Conservation (phyloP, 2,888 invertebrate genomes). For the Pristionchus mayeri region DNA sequence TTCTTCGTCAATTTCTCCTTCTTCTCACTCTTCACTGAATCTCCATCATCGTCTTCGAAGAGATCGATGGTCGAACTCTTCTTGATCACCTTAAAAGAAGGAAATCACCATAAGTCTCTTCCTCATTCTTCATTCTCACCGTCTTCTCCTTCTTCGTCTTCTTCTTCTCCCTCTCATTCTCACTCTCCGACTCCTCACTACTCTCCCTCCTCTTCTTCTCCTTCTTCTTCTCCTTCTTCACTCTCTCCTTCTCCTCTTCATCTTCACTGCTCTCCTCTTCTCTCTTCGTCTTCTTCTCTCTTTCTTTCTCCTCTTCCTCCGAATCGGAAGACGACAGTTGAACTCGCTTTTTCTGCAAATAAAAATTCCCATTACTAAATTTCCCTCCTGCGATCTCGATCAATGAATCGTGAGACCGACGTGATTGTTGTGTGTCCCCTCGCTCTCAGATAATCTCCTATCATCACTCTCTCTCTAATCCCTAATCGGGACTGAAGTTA, state of each 20-base stretch:
- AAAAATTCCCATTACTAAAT: not conserved
- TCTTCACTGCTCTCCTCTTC: slow-evolving; percentile 36
- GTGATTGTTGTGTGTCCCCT: not conserved
- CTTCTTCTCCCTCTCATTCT: slow-evolving; percentile 10
- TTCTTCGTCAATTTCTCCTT: slow-evolving; percentile 22
- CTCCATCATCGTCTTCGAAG: not conserved
- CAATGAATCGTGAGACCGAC: not conserved
- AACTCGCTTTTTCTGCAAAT: slow-evolving; percentile 42
- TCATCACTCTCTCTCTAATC: slow-evolving; percentile 10
- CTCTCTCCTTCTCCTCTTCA: not conserved
- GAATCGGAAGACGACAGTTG: slow-evolving; percentile 43
- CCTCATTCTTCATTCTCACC: not conserved
- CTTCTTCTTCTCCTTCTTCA: slow-evolving; percentile 26
- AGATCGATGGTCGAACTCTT: not conserved
- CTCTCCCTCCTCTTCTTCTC: slow-evolving; percentile 4
- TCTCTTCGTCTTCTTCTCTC: slow-evolving; percentile 15
- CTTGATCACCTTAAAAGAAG: not conserved
- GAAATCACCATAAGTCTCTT: not conserved
- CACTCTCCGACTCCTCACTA: not conserved
- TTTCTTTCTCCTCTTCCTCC: slow-evolving; percentile 18
- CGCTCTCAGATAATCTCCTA: not conserved
- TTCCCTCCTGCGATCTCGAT: not conserved
- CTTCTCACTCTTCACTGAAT: slow-evolving; percentile 18
- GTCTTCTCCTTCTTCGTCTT: not conserved
- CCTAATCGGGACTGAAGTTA: not conserved